Evolutionary conservation across 2,888 invertebrate species (phyloP).

Genomic region (Parasteatoda lunata): DNA sequence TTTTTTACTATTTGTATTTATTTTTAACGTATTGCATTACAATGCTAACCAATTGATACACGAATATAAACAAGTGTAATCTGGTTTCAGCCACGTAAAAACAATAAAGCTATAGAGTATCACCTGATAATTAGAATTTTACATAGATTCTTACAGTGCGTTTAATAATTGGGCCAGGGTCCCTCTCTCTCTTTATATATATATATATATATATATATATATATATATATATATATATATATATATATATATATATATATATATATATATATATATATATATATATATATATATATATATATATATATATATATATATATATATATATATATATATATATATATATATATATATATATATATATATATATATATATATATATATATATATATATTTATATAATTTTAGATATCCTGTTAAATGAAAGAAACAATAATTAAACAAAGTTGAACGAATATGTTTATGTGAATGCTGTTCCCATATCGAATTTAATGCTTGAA

Average conservation of each 20-base stretch:
- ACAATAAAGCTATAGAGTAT: too few relatives aligned
- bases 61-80: too few relatives aligned
- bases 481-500: slow-evolving; percentile 38
- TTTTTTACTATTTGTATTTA: too few relatives aligned
- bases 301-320: slow-evolving; percentile 1
- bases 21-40: too few relatives aligned
- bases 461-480: background rate
- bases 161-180: background rate
- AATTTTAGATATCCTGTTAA: too few relatives aligned
- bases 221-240: background rate
- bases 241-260: background rate
- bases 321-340: slow-evolving; percentile 1
- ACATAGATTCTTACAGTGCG: background rate
- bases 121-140: too few relatives aligned
- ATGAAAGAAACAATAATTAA: background rate
- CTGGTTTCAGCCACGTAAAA: too few relatives aligned
- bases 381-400: background rate
- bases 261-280: background rate
- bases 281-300: background rate
- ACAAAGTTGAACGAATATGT: background rate
- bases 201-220: background rate
- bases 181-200: too few relatives aligned
- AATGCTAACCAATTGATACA: too few relatives aligned
- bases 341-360: background rate
- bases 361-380: slow-evolving; percentile 1